Percentiles rank a stretch among this genome's conserved stretches.
Evolutionary conservation across 2,797 vertebrate species (phyloP).

Genomic region (Heteromormyrus szaboi): DNA sequence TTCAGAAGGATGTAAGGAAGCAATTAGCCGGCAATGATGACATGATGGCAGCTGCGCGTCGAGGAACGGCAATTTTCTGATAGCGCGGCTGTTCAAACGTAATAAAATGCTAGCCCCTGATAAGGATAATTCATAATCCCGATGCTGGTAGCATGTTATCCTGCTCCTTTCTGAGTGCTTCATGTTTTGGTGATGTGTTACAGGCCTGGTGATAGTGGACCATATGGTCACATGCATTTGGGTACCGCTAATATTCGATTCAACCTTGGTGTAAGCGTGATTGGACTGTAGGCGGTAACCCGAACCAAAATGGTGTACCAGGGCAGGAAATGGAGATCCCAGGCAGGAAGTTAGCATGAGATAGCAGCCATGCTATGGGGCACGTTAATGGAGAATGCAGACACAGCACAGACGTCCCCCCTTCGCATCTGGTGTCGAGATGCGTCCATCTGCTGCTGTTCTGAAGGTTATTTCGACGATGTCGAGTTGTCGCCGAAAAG

Average conservation of each 20-base stretch:
- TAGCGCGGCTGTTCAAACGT: slow-evolving; percentile 27
- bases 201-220: not conserved
- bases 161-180: not conserved
- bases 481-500: not conserved
- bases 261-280: not conserved
- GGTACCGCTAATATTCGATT: not conserved
- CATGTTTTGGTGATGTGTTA: not conserved
- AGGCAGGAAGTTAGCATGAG: not conserved
- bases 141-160: not conserved
- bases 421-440: not conserved
- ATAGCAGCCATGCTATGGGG: not conserved
- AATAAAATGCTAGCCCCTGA: not conserved
- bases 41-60: slow-evolving; percentile 30
- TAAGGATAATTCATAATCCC: not conserved
- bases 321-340: not conserved
- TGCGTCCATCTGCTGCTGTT: not conserved
- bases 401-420: not conserved
- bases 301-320: not conserved
- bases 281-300: not conserved
- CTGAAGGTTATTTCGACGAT: not conserved
- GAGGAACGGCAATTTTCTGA: slow-evolving; percentile 52
- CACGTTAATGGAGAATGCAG: not conserved
- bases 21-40: slow-evolving; percentile 52
- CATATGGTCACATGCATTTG: not conserved
- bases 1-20: slow-evolving; percentile 53